These are phyloP conservation scores for Mythimna loreyi DNA, from an alignment of 2,888 invertebrate genomes.

Conservation along the genomic window DNA sequence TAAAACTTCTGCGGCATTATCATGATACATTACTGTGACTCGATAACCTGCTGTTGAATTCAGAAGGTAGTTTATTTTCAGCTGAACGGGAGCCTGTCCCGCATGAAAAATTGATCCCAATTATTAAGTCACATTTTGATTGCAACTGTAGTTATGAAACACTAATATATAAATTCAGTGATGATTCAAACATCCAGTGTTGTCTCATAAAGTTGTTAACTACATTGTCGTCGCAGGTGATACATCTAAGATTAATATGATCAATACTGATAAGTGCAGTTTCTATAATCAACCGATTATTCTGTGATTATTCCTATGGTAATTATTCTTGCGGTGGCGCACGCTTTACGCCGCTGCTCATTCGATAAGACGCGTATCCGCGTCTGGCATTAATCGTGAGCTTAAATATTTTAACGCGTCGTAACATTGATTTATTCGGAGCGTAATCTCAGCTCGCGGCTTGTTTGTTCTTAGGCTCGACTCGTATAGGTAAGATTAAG, in stretches of 20 bases:
- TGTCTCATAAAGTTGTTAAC: neutral
- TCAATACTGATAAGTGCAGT: neutral
- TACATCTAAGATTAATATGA: neutral
- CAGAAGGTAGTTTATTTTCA: conserved; percentile 76
- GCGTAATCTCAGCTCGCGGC: conserved; percentile 88
- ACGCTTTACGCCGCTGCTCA: conserved; percentile 63
- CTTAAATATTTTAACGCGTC: conserved; percentile 91
- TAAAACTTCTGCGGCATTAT: conserved; percentile 86
- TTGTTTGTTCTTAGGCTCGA: conserved; percentile 89
- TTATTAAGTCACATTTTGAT: conserved; percentile 28
- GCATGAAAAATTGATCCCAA: conserved; percentile 45
- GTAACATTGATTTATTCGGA: conserved; percentile 90
- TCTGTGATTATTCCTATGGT: conserved; percentile 69
- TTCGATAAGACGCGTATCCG: conserved; percentile 82
- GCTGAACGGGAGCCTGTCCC: conserved; percentile 20
- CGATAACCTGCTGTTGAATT: conserved; percentile 83
- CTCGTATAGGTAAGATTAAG: conserved; percentile 89
- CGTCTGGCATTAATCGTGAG: conserved; percentile 88
- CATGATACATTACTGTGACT: conserved; percentile 81
- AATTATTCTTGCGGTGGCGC: conserved; percentile 75
- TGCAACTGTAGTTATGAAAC: conserved; percentile 22
- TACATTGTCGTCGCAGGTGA: neutral
- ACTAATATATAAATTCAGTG: conserved; percentile 19
- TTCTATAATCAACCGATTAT: conserved; percentile 67
- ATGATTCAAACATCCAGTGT: neutral